Evolutionary conservation across 2,113 vertebrate genomes (phyloP).

Genomic region (Thamnaconus septentrionalis): DNA sequence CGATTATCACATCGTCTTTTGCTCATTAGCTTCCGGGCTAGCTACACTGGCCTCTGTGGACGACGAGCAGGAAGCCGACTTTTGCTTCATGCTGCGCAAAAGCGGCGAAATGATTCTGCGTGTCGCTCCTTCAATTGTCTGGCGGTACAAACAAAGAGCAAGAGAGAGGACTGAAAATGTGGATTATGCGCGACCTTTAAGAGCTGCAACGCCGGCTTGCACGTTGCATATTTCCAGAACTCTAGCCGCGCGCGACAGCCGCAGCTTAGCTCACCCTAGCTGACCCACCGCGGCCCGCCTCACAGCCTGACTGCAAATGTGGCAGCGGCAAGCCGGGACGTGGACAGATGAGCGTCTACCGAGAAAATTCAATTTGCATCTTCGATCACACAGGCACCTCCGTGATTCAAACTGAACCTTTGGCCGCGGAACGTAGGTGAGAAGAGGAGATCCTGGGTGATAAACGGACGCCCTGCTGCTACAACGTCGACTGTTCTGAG

Average conservation of each 20-base stretch:
- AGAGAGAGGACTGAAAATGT: no score
- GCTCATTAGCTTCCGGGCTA: no score
- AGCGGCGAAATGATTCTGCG: no score
- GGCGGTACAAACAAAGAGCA: neutral
- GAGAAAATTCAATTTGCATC: conserved; percentile 65
- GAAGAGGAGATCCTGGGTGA: conserved; percentile 33
- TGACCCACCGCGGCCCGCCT: neutral
- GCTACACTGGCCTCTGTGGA: no score
- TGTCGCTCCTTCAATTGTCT: no score
- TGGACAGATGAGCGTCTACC: conserved; percentile 43
- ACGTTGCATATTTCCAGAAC: neutral
- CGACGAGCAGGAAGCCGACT: no score
- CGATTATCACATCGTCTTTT: no score
- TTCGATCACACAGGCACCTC: conserved; percentile 45
- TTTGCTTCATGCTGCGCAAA: no score
- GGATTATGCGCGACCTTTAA: no score
- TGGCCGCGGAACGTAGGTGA: conserved; percentile 53
- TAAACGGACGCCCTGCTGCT: neutral
- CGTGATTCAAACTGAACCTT: conserved; percentile 54
- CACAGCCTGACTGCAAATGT: conserved; percentile 22
- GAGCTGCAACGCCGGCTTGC: no score
- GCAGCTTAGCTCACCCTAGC: neutral
- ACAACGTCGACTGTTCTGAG: no score
- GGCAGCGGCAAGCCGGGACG: conserved; percentile 24
- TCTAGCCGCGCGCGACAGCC: neutral